A percentile compares a stretch with the other conserved stretches of the same genome.
phyloP scores from a whole-genome alignment of 2,113 vertebrate species.

The Toxotes jaculatrix region DNA sequence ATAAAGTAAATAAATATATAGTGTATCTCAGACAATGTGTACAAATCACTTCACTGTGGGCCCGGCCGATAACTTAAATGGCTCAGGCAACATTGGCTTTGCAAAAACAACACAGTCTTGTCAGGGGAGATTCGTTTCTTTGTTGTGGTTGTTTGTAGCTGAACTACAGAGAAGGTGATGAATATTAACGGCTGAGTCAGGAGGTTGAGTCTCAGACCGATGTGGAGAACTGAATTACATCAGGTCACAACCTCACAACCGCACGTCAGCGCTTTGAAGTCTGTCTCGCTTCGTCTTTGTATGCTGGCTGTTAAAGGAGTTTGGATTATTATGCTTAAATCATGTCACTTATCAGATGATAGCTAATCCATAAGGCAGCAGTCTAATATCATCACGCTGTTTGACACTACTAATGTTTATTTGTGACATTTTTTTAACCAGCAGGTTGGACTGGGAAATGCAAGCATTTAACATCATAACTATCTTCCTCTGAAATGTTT shows the following conservation, averaged over 20 bases:
- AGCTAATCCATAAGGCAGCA: not conserved
- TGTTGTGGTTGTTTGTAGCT: not conserved
- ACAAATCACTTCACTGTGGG: constrained; percentile 29
- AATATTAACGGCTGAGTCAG: constrained; percentile 56
- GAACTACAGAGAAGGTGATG: constrained; percentile 17
- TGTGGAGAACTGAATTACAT: constrained; percentile 29
- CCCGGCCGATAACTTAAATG: constrained; percentile 12
- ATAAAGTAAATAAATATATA: constrained; percentile 51
- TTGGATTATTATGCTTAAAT: not conserved
- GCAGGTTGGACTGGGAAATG: not conserved
- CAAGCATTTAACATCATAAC: not conserved
- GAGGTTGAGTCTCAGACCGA: constrained; percentile 26
- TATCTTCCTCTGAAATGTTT: constrained; percentile 9
- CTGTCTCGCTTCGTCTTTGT: not conserved
- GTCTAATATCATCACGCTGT: constrained; percentile 6
- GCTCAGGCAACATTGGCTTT: constrained; percentile 15
- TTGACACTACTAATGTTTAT: not conserved
- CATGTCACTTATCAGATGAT: not conserved
- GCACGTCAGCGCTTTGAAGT: constrained; percentile 1
- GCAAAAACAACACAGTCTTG: no score
- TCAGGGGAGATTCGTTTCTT: constrained; percentile 14
- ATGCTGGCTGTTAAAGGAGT: not conserved
- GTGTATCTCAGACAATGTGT: constrained; percentile 8
- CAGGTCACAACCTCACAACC: constrained; percentile 21
- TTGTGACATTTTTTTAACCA: not conserved